Evolutionary conservation across 2,113 vertebrate genomes (phyloP).

Genomic region (Notothenia rossii): DNA sequence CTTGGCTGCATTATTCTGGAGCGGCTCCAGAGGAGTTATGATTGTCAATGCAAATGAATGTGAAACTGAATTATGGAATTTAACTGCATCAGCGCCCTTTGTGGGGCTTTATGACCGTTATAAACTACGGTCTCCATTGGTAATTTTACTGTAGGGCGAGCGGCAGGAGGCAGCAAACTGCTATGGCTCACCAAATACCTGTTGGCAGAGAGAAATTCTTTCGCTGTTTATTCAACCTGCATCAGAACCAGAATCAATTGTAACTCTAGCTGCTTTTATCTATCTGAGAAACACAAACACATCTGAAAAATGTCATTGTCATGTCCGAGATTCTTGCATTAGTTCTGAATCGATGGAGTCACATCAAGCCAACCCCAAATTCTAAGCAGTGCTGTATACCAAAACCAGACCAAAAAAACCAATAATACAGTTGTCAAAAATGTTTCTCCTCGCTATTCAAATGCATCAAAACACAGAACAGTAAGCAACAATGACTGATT

Average conservation of each 20-base stretch:
- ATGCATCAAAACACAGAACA: neutral
- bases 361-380: slow-evolving; percentile 11
- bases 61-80: slow-evolving; percentile 47
- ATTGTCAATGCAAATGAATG: slow-evolving; percentile 61
- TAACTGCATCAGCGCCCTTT: slow-evolving; percentile 35
- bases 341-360: neutral
- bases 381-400: neutral
- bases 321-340: slow-evolving; percentile 1
- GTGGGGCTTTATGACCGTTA: slow-evolving; percentile 57
- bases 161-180: slow-evolving; percentile 26
- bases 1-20: slow-evolving; percentile 21
- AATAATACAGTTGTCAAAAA: slow-evolving; percentile 6
- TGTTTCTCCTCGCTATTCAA: slow-evolving; percentile 11
- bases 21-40: slow-evolving; percentile 32
- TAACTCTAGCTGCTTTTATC: neutral
- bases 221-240: slow-evolving; percentile 9
- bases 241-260: neutral
- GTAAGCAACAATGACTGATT: neutral
- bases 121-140: slow-evolving; percentile 54
- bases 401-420: neutral
- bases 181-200: neutral
- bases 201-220: neutral
- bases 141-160: slow-evolving; percentile 8
- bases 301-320: neutral
- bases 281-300: too few relatives aligned